These are phyloP conservation scores for Pseudachorutes palmiensis DNA, from an alignment of 1,140 invertebrate genomes.

Conservation along the genomic window DNA sequence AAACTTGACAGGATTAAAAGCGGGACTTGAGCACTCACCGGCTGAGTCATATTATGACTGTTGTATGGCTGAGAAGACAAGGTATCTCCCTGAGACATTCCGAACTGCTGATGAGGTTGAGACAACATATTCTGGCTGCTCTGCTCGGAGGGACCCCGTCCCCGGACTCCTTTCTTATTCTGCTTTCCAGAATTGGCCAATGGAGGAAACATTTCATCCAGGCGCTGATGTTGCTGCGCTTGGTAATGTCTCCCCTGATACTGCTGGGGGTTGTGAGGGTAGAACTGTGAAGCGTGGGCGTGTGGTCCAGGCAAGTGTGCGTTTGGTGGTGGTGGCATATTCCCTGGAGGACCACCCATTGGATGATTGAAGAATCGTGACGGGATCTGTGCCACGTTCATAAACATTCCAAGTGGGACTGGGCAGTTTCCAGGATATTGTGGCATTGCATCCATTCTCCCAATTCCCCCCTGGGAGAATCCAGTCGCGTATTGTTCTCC, in stretches of 20 bases:
- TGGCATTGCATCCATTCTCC: background rate
- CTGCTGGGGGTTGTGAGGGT: background rate
- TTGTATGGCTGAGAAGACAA: conserved; percentile 21
- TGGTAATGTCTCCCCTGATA: conserved; percentile 1
- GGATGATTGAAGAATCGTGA: conserved; percentile 76
- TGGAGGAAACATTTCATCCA: conserved; percentile 30
- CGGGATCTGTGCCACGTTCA: conserved; percentile 84
- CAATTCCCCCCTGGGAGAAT: too few relatives aligned
- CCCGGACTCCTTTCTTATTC: conserved; percentile 13
- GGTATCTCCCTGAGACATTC: conserved; percentile 23
- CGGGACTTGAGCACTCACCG: conserved; percentile 13
- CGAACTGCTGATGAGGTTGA: conserved; percentile 17
- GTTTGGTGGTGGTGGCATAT: conserved; percentile 1
- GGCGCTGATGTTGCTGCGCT: background rate
- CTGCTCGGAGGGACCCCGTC: conserved; percentile 29
- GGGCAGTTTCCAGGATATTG: conserved; percentile 45
- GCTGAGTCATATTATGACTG: conserved; percentile 29
- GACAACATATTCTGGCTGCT: conserved; percentile 11
- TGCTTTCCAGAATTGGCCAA: conserved; percentile 3
- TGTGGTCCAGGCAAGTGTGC: background rate
- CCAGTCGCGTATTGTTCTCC: conserved; percentile 1
- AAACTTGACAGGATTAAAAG: too few relatives aligned
- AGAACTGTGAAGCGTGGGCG: background rate
- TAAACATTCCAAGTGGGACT: conserved; percentile 89
- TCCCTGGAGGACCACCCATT: conserved; percentile 41